Conservation (phyloP, 2,113 vertebrate genomes). For the Hippocampus comes region DNA sequence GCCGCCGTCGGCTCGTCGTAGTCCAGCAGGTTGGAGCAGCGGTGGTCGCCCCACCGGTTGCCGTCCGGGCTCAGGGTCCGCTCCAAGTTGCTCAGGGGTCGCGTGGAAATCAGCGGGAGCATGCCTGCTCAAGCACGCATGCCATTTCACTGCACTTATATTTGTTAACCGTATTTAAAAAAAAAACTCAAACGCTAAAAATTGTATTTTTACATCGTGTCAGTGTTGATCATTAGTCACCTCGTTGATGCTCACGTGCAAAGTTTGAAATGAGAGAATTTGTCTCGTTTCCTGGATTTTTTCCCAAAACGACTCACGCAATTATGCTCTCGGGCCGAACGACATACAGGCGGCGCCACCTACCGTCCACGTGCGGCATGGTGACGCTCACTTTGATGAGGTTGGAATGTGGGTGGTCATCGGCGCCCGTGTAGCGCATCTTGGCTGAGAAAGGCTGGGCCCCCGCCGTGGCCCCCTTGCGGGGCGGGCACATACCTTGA, state of each 20-base stretch:
- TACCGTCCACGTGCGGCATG: conserved; percentile 93
- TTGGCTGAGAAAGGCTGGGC: conserved; percentile 95
- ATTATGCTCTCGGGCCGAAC: too few relatives aligned
- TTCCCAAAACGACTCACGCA: too few relatives aligned
- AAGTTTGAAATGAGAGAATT: too few relatives aligned
- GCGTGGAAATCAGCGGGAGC: conserved; percentile 90
- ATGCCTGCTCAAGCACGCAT: conserved; percentile 73
- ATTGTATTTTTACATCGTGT: too few relatives aligned
- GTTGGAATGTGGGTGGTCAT: conserved; percentile 82
- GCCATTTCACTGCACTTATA: too few relatives aligned
- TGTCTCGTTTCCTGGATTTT: too few relatives aligned
- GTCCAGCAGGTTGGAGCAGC: conserved; percentile 90
- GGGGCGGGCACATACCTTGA: conserved; percentile 89
- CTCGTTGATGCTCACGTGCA: too few relatives aligned
- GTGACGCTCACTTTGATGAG: conserved; percentile 90
- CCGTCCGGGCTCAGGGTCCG: conserved; percentile 90
- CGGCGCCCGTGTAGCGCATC: conserved; percentile 84
- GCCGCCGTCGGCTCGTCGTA: conserved; percentile 81
- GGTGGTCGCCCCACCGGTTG: conserved; percentile 86
- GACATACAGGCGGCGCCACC: conserved; percentile 34
- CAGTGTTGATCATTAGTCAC: too few relatives aligned
- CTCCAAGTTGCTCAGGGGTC: conserved; percentile 88
- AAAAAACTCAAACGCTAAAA: not conserved
- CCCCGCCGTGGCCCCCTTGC: conserved; percentile 82
- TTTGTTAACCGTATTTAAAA: not conserved